A percentile compares a stretch with the other conserved stretches of the same genome.
These are phyloP conservation scores for Cotesia congregata DNA, from an alignment of 2,888 invertebrate genomes.

Conservation along the genomic window DNA sequence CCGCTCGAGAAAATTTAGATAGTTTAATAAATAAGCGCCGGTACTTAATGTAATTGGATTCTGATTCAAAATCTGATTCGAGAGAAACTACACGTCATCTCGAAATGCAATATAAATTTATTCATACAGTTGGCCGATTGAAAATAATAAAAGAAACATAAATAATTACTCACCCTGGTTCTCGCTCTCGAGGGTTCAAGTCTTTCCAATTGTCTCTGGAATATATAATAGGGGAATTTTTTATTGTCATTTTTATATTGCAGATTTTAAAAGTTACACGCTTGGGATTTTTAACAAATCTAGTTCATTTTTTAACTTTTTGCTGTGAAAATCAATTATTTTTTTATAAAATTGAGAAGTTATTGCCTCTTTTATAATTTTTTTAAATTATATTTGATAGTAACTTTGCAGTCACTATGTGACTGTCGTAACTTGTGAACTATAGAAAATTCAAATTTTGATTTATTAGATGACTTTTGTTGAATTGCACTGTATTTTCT, in stretches of 20 bases:
- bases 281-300: too few species aligned
- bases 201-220: conserved; percentile 49
- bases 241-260: too few species aligned
- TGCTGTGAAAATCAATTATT: neutral
- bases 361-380: neutral
- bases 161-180: conserved; percentile 45
- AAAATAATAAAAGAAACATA: conserved; percentile 23
- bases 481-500: too few species aligned
- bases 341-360: neutral
- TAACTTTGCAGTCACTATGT: too few species aligned
- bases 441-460: too few species aligned
- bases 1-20: conserved; percentile 37
- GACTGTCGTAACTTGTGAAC: too few species aligned
- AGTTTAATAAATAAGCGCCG: neutral
- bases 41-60: conserved; percentile 37
- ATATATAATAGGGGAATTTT: neutral
- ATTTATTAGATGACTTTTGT: too few species aligned
- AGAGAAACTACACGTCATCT: conserved; percentile 34
- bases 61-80: neutral
- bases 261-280: too few species aligned
- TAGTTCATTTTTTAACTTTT: too few species aligned
- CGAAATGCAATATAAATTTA: conserved; percentile 20
- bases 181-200: conserved; percentile 48
- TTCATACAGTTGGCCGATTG: neutral
- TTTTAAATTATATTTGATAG: too few species aligned